These are phyloP conservation scores for Hippopotamyrus pictus DNA, from an alignment of 2,797 vertebrate species.

Conservation along the genomic window DNA sequence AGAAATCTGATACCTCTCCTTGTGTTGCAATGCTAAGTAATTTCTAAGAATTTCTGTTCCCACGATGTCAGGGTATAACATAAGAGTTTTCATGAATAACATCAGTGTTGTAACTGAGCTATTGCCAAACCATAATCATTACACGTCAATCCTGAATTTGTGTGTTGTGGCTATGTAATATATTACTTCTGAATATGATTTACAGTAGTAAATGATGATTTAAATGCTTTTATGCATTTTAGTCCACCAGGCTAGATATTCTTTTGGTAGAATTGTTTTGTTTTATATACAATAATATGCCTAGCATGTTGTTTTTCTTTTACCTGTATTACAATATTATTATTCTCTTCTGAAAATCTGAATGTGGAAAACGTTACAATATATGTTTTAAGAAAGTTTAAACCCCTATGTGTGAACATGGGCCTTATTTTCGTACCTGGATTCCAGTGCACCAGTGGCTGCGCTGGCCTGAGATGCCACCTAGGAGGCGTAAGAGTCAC, in stretches of 20 bases:
- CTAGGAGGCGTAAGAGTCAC: not conserved
- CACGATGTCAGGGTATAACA: not conserved
- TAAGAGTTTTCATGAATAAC: not conserved
- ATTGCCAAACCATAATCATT: not conserved
- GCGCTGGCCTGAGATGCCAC: not conserved
- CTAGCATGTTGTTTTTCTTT: not conserved
- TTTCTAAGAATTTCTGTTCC: not conserved
- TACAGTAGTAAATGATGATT: not conserved
- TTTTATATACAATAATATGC: not conserved
- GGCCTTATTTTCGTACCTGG: not conserved
- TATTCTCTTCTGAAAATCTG: not conserved
- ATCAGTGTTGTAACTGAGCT: not conserved
- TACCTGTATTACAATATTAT: not conserved
- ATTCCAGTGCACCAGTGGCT: not conserved
- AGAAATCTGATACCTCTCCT: not conserved
- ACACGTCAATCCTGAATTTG: not conserved
- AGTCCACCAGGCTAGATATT: not conserved
- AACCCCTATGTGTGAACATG: not conserved
- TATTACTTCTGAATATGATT: not conserved
- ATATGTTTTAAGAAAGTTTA: not conserved
- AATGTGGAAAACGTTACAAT: not conserved
- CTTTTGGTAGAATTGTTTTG: not conserved
- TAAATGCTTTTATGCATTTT: conserved; percentile 1
- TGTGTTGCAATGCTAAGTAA: not conserved
- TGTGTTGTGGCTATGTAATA: not conserved